Conservation (phyloP, 2,888 invertebrate species). For the Idaea straminata region DNA sequence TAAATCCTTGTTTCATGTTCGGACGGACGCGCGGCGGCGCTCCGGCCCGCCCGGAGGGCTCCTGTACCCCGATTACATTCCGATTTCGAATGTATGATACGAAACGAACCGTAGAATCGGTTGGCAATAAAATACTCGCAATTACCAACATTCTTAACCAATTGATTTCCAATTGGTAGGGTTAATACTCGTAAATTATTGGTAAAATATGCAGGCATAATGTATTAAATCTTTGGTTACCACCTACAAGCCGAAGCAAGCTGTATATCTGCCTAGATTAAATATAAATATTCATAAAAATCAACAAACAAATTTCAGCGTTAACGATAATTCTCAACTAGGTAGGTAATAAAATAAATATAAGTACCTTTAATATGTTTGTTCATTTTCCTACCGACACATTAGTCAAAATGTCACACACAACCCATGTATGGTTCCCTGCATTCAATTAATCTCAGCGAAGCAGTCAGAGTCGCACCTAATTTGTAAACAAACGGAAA, state of each 20-base stretch:
- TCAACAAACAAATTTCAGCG: background rate
- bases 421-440: conserved; percentile 14
- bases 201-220: background rate
- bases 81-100: conserved; percentile 37
- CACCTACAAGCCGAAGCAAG: too few relatives aligned
- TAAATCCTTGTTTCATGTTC: conserved; percentile 49
- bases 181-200: too few relatives aligned
- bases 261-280: too few relatives aligned
- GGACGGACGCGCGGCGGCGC: conserved; percentile 27
- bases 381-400: background rate
- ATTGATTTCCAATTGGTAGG: conserved; percentile 18
- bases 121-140: conserved; percentile 39
- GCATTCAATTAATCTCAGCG: conserved; percentile 31
- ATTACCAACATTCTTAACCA: conserved; percentile 37
- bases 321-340: background rate
- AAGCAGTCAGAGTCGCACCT: conserved; percentile 47
- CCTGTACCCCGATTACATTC: conserved; percentile 47
- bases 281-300: background rate
- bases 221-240: background rate
- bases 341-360: background rate
- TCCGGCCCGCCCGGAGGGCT: conserved; percentile 36
- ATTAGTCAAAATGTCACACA: conserved; percentile 11
- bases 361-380: background rate
- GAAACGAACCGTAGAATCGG: conserved; percentile 28
- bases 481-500: conserved; percentile 55